These are phyloP conservation scores for Diarsia mendica DNA, from an alignment of 2,888 invertebrate genomes.

Conservation along the genomic window DNA sequence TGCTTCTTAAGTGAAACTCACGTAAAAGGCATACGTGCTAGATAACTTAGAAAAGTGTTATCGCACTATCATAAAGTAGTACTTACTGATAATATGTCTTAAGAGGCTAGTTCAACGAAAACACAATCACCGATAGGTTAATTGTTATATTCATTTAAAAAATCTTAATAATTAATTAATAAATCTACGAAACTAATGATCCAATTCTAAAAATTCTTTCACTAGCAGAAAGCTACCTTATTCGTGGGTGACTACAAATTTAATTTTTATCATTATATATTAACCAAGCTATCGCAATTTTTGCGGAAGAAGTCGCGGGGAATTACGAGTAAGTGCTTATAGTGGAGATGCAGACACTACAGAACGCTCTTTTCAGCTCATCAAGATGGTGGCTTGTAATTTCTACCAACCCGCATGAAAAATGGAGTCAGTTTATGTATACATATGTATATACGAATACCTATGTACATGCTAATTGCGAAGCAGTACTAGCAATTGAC, in stretches of 20 bases:
- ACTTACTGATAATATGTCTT: conserved; percentile 10
- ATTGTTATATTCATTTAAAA: background rate
- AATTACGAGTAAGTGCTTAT: too few species aligned
- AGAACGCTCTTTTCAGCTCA: background rate
- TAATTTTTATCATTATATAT: too few species aligned
- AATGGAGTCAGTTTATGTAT: background rate
- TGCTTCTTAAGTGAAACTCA: conserved; percentile 44
- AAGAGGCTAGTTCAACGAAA: background rate
- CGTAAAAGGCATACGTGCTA: conserved; percentile 57
- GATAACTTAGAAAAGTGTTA: conserved; percentile 34
- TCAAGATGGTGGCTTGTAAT: background rate
- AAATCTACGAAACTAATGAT: too few species aligned
- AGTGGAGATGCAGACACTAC: background rate
- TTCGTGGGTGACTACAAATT: too few species aligned
- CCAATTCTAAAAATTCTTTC: too few species aligned
- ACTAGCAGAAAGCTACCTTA: too few species aligned
- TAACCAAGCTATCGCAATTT: too few species aligned
- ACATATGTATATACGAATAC: too few species aligned
- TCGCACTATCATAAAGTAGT: conserved; percentile 25
- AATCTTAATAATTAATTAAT: too few species aligned
- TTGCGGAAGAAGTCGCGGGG: too few species aligned
- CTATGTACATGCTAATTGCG: background rate
- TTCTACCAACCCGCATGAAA: background rate
- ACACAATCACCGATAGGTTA: background rate
- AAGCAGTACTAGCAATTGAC: background rate